Base-by-base conservation (phyloP, 2,113 vertebrate genomes). In the Xerus inauris region DNA sequence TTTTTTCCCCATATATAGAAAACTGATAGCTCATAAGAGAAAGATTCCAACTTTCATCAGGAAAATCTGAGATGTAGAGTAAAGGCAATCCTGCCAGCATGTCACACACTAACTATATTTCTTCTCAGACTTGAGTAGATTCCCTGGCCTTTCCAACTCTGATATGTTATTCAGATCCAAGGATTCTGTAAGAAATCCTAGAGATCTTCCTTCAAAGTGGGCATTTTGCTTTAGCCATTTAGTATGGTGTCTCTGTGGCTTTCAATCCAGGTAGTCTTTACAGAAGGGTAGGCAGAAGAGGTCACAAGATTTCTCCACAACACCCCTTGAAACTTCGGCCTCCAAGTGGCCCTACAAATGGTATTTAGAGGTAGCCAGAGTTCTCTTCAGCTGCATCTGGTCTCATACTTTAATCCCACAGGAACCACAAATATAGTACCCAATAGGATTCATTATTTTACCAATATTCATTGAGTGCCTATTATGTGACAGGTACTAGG, bases 401-500 rank as follows among this genome's bases (percentile, higher is more conserved):
- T 76, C 51, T 92, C 84, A 95, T 42, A 88, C 89, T 88, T 38
- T 89, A 93, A 93, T 95, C 85, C 79, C 65, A 69, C 49, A 62
- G 69, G 76, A 95, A 16, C 32, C 57, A 28, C 62, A 13, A 73
- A 86, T n/a, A 35, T 35, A 89, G 92, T 85, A 14, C 91, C 45
- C 81, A 94, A 12, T 9, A 93, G 81, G 94, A 96, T 92, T 90
- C 79, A 91, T 92, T 97, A 94, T 81, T 87, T 84, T 84, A 42
- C 75, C 76, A 87, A 96, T 95, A 95, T 94, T 92, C 96, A 96
- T 83, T 92, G 92, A 95, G 84, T 92, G 75, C 38, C 69, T 89
- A 95, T 89, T 94, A 79, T 87, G 69, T 87, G 84, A 76, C 57
- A 92, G 84, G 71, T 62, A 83, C 72, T 82, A 28, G 38, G 69